Conservation (phyloP, 2,797 vertebrate genomes). For the Lepilemur ruficaudatus region DNA sequence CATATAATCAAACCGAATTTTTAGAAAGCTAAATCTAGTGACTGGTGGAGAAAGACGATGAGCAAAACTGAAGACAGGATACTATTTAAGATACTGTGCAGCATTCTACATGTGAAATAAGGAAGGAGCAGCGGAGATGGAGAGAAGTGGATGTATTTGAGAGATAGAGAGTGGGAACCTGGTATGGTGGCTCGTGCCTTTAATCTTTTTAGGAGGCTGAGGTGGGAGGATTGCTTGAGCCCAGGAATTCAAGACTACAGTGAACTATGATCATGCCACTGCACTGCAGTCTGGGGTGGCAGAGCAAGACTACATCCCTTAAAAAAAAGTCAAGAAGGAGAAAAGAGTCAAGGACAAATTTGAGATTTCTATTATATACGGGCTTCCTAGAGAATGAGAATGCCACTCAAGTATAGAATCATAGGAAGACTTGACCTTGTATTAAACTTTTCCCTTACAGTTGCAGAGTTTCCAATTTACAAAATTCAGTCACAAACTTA, state of each 20-base stretch:
- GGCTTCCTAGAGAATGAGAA: background rate
- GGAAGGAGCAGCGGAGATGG: background rate
- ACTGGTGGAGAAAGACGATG: background rate
- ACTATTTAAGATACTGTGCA: background rate
- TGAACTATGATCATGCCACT: background rate
- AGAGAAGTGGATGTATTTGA: background rate
- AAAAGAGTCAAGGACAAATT: background rate
- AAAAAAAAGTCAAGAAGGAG: background rate
- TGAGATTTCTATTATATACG: background rate
- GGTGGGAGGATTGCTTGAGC: background rate
- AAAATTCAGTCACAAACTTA: background rate
- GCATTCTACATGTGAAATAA: background rate
- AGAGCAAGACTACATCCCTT: background rate
- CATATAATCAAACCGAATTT: background rate
- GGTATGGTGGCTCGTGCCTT: background rate
- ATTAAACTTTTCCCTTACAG: background rate
- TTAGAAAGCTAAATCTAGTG: background rate
- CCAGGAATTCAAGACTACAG: background rate
- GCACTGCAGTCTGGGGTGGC: background rate
- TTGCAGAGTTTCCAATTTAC: background rate
- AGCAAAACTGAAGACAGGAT: background rate
- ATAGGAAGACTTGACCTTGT: background rate
- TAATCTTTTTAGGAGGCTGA: background rate
- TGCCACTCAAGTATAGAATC: background rate
- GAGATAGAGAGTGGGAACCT: background rate